Evolutionary conservation across 2,113 vertebrate species (phyloP).

Genomic region (Boulengeromyrus knoepffleri): DNA sequence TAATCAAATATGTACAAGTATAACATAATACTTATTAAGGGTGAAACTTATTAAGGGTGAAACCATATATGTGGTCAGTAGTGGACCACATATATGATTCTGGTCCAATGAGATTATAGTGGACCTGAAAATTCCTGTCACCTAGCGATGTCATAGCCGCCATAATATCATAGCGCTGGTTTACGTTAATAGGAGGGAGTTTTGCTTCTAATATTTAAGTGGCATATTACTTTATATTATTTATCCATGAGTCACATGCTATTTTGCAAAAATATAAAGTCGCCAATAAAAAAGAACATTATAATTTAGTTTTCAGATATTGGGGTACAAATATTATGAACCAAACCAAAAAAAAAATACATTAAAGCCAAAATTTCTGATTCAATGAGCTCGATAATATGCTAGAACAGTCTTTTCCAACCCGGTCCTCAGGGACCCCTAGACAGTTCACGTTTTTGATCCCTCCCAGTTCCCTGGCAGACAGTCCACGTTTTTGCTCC

Average conservation of each 20-base stretch:
- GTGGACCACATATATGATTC: background rate
- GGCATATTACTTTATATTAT: background rate
- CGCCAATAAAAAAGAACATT: background rate
- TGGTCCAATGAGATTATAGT: background rate
- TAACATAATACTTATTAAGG: background rate
- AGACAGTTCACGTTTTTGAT: background rate
- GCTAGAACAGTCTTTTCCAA: background rate
- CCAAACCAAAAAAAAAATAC: background rate
- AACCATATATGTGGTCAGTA: background rate
- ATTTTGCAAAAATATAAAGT: background rate
- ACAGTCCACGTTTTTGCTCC: background rate
- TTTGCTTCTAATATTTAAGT: background rate
- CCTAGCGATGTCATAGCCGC: too few species aligned
- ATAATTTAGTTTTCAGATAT: background rate
- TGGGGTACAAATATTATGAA: background rate
- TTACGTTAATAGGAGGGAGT: background rate
- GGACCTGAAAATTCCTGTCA: too few species aligned
- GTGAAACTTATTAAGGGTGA: too few species aligned
- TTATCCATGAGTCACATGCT: background rate
- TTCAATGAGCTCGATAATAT: background rate
- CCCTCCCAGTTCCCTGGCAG: background rate
- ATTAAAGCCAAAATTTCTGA: background rate
- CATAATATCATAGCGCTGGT: too few species aligned
- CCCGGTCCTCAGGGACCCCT: background rate
- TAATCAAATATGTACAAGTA: background rate